Conservation (phyloP, 1,140 invertebrate species). For the Ostrea denselamellosa region DNA sequence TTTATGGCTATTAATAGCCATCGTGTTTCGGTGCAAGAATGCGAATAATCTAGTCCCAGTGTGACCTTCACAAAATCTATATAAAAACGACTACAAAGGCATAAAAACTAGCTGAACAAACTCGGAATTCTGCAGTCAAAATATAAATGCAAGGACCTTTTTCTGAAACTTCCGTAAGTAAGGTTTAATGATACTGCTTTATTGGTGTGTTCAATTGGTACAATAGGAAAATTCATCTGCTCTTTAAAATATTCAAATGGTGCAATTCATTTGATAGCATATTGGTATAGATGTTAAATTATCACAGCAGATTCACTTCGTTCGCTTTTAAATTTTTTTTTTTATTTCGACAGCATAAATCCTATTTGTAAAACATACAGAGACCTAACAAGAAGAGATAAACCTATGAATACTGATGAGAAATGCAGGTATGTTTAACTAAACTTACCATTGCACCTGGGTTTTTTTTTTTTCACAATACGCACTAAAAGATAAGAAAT, state of each 20-base stretch:
- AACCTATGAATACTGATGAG: neutral
- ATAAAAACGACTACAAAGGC: neutral
- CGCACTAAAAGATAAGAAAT: neutral
- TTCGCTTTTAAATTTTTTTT: too few relatives aligned
- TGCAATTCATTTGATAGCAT: neutral
- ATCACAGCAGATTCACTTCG: neutral
- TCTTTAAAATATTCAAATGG: neutral
- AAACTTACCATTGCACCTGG: neutral
- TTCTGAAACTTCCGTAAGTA: neutral
- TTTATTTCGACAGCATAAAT: neutral
- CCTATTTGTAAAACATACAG: neutral
- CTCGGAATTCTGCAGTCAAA: neutral
- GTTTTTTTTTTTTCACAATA: neutral
- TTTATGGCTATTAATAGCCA: neutral
- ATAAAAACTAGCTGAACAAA: neutral
- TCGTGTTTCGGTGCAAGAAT: neutral
- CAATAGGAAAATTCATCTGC: neutral
- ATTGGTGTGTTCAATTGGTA: neutral
- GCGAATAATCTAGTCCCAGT: neutral
- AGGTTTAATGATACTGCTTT: neutral
- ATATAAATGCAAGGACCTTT: neutral
- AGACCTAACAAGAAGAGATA: neutral
- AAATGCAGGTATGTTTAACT: neutral
- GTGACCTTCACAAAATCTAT: neutral
- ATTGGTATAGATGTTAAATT: neutral